phyloP scores from a whole-genome alignment of 2,888 invertebrate species.

The Drosophila nr. medialis region DNA sequence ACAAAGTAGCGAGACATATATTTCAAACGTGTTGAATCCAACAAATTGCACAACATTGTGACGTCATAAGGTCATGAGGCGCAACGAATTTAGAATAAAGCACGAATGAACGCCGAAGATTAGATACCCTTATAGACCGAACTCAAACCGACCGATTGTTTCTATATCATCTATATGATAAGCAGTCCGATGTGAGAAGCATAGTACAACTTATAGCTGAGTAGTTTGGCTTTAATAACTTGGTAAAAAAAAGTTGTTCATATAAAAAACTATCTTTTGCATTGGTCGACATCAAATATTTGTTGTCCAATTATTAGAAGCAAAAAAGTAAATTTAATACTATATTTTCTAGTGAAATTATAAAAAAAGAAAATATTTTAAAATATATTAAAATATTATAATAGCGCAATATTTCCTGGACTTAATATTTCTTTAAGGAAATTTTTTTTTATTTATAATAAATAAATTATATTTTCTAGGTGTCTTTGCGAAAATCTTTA shows the following conservation, averaged over 20 bases:
- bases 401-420: too few species aligned
- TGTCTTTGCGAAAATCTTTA: background rate
- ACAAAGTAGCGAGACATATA: constrained; percentile 20
- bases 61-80: background rate
- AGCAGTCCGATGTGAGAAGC: too few species aligned
- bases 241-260: too few species aligned
- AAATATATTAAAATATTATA: background rate
- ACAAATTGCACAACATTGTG: constrained; percentile 26
- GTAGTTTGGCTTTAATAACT: background rate
- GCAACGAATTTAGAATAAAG: background rate
- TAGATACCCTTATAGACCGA: background rate
- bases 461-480: background rate
- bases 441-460: too few species aligned
- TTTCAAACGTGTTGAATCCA: constrained; percentile 24
- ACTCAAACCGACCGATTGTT: background rate
- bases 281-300: too few species aligned
- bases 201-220: background rate
- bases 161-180: too few species aligned
- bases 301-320: too few species aligned
- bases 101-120: background rate
- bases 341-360: background rate
- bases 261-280: too few species aligned
- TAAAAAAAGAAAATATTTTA: background rate
- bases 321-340: too few species aligned
- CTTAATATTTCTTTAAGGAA: too few species aligned